Conservation (phyloP, 2,113 vertebrate species). For the Heterochromis multidens region DNA sequence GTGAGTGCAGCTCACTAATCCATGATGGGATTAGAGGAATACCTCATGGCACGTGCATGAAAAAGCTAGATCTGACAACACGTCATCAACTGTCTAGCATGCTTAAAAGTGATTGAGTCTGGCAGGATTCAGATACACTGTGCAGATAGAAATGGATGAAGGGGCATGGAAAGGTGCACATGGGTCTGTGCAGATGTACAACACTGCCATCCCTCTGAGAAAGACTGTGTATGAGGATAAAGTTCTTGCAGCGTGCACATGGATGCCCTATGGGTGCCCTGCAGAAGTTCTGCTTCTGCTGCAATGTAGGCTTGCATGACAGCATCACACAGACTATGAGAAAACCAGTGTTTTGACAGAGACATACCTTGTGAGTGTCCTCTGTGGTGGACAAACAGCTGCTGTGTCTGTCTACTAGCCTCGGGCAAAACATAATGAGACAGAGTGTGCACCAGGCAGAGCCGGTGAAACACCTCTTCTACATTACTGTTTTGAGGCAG, state of each 20-base stretch:
- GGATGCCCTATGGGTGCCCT: neutral
- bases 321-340: neutral
- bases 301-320: neutral
- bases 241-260: neutral
- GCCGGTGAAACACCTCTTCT: neutral
- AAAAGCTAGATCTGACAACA: neutral
- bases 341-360: neutral
- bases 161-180: neutral
- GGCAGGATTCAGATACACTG: neutral
- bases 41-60: neutral
- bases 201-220: neutral
- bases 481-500: neutral
- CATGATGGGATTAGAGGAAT: neutral
- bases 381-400: neutral
- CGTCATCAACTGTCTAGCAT: neutral
- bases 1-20: neutral
- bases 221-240: neutral
- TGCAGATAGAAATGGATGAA: neutral
- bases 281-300: neutral
- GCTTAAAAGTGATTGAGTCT: neutral
- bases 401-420: neutral
- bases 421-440: neutral
- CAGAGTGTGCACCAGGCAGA: neutral
- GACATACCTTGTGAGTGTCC: neutral
- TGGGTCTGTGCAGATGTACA: neutral